These are phyloP conservation scores for Ispidina picta DNA, from an alignment of 2,797 vertebrate species.

Conservation along the genomic window DNA sequence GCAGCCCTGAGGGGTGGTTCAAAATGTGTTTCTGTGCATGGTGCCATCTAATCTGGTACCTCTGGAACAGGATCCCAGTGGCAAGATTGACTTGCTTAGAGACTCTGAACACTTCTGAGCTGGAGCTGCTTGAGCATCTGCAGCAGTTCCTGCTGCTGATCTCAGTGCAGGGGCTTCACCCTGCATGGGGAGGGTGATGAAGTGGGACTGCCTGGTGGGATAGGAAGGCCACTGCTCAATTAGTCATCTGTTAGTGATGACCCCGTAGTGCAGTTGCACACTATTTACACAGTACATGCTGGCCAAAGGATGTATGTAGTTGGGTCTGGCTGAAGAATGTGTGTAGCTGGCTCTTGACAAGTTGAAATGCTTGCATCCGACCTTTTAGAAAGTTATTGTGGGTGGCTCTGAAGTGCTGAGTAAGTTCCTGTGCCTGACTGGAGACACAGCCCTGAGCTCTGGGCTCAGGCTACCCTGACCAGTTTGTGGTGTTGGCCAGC, in stretches of 20 bases:
- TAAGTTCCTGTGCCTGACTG: neutral
- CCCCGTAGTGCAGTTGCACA: accelerated
- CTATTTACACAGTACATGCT: neutral
- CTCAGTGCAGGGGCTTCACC: neutral
- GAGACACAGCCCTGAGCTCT: neutral
- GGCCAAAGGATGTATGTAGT: neutral
- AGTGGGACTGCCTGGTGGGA: no score
- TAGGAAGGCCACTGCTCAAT: no score
- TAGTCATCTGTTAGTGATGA: accelerated
- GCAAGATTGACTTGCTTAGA: neutral
- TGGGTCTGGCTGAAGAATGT: neutral
- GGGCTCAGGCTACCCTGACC: neutral
- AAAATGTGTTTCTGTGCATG: neutral
- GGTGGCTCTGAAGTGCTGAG: neutral
- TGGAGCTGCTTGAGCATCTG: neutral
- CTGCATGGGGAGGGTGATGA: neutral
- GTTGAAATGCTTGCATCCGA: neutral
- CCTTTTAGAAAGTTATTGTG: neutral
- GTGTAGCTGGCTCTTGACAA: neutral
- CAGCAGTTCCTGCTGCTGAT: neutral
- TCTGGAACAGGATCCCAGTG: neutral
- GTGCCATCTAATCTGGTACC: neutral
- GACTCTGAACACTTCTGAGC: neutral
- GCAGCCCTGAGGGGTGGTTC: neutral
- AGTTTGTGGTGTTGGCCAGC: neutral